Evolutionary conservation across 2,113 vertebrate genomes (phyloP), one percentile per base, ranked within the genome.

Genomic region (Nesogale talazaci): DNA sequence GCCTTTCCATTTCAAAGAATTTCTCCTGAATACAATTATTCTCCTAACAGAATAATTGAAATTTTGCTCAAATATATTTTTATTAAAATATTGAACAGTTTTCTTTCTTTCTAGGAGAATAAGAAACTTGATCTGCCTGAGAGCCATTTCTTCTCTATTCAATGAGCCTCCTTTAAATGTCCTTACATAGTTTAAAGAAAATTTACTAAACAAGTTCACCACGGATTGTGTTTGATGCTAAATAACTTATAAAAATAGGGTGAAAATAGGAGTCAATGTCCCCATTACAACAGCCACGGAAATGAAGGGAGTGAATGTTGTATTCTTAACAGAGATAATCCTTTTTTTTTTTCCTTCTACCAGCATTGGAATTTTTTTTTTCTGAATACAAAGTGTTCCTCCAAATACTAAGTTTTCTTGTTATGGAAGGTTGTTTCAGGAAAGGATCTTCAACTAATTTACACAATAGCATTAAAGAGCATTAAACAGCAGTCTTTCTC

Each of bases 1-100:
- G 14, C 81, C 63, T 92, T 87, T 84, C 20, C 29, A 87, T 89
- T 89, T 89, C n/a, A 89, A 91, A 95, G 83, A 87, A 82, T n/a
- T 90, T 87, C 31, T 88, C n/a, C n/a, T n/a, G n/a, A n/a, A n/a
- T n/a, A n/a, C n/a, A n/a, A n/a, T n/a, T n/a, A n/a, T n/a, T n/a
- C n/a, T n/a, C 9, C 38, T 67, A 27, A 88, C 59, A 23, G 70
- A 90, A 88, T 93, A 93, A 76, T 76, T 93, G 27, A 25, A 90
- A 46, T 59, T 94, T 40, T 46, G 6, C 1, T 80, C 56, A 93
- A 92, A 74, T 6, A 65, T 34, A 92, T 59, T 85, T 91, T 90
- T 78, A 84, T 61, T 90, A 69, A 75, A 93, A 92, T 25, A 61
- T 61, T 22, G 19, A 61, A 61, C 16, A 23, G 16, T 22, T 61